Evolutionary conservation across 2,797 vertebrate species (phyloP).

Genomic region (Gadopsis marmoratus): DNA sequence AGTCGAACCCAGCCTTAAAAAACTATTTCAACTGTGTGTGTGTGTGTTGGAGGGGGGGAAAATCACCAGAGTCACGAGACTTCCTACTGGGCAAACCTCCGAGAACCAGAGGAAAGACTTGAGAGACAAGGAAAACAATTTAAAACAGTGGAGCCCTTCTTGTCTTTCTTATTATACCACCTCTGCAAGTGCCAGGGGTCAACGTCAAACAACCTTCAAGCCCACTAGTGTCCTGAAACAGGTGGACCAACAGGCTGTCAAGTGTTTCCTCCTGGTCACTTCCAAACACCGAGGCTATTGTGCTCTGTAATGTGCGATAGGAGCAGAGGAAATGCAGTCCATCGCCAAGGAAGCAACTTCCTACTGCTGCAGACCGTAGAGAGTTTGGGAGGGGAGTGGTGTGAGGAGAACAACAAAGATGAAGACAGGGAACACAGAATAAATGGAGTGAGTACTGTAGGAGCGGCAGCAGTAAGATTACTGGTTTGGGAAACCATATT

Average conservation of each 20-base stretch:
- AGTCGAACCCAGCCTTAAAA: background rate
- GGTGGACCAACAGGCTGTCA: slow-evolving; percentile 66
- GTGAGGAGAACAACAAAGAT: slow-evolving; percentile 1
- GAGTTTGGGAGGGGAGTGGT: background rate
- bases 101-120: slow-evolving; percentile 10
- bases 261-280: slow-evolving; percentile 53
- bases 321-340: slow-evolving; percentile 25
- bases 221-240: slow-evolving; percentile 56
- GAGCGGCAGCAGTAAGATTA: background rate
- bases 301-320: slow-evolving; percentile 25
- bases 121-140: slow-evolving; percentile 28
- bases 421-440: slow-evolving; percentile 16
- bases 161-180: slow-evolving; percentile 41
- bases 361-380: background rate
- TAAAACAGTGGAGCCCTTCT: slow-evolving; percentile 45
- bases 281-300: slow-evolving; percentile 49
- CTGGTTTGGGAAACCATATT: slow-evolving; percentile 1
- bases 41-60: slow-evolving; percentile 23
- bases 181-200: slow-evolving; percentile 57
- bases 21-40: background rate
- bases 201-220: slow-evolving; percentile 38
- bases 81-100: slow-evolving; percentile 9
- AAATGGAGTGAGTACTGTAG: background rate
- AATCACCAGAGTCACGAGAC: slow-evolving; percentile 16
- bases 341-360: slow-evolving; percentile 15